These are phyloP conservation scores for Steinernema feltiae DNA, from an alignment of 1,140 invertebrate species.

Conservation along the genomic window DNA sequence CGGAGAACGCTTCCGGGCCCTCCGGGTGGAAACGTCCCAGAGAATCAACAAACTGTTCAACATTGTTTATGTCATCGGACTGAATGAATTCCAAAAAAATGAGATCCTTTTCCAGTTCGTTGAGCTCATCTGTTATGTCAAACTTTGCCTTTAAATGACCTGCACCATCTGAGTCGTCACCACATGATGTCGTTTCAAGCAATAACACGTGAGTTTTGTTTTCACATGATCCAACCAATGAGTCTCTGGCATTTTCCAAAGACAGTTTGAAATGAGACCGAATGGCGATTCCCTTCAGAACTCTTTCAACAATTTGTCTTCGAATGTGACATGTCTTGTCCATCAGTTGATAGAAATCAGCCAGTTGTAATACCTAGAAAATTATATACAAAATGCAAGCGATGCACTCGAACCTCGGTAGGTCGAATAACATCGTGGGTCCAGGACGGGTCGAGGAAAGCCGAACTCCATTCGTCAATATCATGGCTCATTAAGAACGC, in stretches of 20 bases:
- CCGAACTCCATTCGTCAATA: conserved; percentile 50
- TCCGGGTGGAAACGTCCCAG: neutral
- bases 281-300: conserved; percentile 54
- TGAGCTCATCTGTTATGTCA: conserved; percentile 53
- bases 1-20: neutral
- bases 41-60: conserved; percentile 48
- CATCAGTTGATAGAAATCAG: conserved; percentile 55
- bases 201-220: conserved; percentile 23
- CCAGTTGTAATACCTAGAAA: conserved; percentile 34
- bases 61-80: conserved; percentile 53
- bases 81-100: conserved; percentile 55
- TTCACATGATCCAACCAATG: conserved; percentile 47
- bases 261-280: conserved; percentile 50
- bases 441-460: conserved; percentile 55
- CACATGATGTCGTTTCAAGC: conserved; percentile 18
- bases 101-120: conserved; percentile 55
- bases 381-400: conserved; percentile 12
- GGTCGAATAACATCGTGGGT: conserved; percentile 55
- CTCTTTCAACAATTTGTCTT: conserved; percentile 54
- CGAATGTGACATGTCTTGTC: conserved; percentile 51
- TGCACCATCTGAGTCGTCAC: conserved; percentile 30
- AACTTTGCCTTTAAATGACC: conserved; percentile 36
- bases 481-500: conserved; percentile 55
- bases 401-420: conserved; percentile 33
- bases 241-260: conserved; percentile 55